Base-by-base conservation (phyloP, 2,113 vertebrate species). In the Takifugu flavidus region DNA sequence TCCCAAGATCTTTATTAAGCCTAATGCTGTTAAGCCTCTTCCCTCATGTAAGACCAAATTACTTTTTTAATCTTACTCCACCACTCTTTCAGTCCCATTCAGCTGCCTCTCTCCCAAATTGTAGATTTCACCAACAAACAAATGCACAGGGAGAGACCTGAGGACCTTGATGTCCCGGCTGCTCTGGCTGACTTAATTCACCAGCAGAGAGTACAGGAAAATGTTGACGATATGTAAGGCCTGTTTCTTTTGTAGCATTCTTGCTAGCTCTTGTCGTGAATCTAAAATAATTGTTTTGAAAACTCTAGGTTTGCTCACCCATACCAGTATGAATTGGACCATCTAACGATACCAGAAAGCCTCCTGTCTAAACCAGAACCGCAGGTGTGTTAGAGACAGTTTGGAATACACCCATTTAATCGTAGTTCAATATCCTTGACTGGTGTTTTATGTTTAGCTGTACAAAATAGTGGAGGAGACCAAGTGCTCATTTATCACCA, bases 161-260 rank as follows among this genome's bases (percentile, higher is more conserved):
- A 98, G 71, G 96, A 98, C 67, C 75, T 93, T 46, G 95, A 97
- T 49, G 93, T 98, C 0, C 96, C 97, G 1, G 88, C 94, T 52
- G 96, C 96, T 2, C 86, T 99, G 79, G 94, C 95, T 1, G 97
- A 98, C 79, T 93, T 99, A 56, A 93, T 99, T 70, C 94, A 99
- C 74, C 96, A 98, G 76, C 93, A 98, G 87, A 93, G 95, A 76
- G 94, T 90, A 0, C 92, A 95, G 82, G 92, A 95, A 75, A 89
- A 91, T 10, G 93, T 94, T 65, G 94, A 94, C 59, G 94, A 98
- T 86, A 94, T 98, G 97, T 99, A 83, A 93, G 92, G 65, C 3
- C 51, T 49, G 2, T 52, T 44, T n/a, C 0, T 25, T 55, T 1
- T 53, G 7, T 54, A 13, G 25, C 13, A 15, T 25, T 25, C 27